Evolutionary conservation across 2,113 vertebrate genomes (phyloP).

Genomic region (Aegotheles bennettii): DNA sequence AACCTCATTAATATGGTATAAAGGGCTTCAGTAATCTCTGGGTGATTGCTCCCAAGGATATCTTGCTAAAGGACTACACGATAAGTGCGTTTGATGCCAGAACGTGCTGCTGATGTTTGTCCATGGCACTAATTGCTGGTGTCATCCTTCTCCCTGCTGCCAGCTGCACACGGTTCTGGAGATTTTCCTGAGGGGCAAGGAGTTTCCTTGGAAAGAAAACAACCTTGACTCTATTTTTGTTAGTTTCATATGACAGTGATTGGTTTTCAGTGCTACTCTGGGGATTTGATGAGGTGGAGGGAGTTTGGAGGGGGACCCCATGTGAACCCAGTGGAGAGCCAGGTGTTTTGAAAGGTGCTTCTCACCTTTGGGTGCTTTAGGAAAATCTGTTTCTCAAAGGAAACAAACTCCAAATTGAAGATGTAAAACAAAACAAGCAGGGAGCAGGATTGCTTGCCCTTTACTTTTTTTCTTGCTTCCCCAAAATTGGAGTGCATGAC

Average conservation of each 20-base stretch:
- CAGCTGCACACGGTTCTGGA: background rate
- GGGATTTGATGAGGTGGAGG: background rate
- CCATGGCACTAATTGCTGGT: background rate
- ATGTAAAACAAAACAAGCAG: background rate
- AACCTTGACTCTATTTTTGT: background rate
- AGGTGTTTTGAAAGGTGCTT: background rate
- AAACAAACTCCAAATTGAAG: background rate
- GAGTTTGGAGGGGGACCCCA: background rate
- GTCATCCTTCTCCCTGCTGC: background rate
- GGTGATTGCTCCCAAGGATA: background rate
- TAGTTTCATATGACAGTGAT: accelerated
- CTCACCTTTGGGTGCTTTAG: background rate
- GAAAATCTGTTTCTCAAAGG: background rate
- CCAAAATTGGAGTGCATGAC: accelerated
- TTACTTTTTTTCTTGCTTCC: background rate
- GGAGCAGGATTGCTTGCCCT: background rate
- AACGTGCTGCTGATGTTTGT: background rate
- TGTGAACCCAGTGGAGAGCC: background rate
- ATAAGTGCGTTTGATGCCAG: background rate
- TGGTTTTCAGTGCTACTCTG: background rate
- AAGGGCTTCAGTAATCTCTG: background rate
- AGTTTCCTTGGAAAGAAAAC: background rate
- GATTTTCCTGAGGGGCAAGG: background rate
- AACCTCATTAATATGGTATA: background rate
- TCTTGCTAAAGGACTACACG: background rate